These are phyloP conservation scores for Tubulanus polymorphus DNA, from an alignment of 2,888 invertebrate species.

Conservation along the genomic window DNA sequence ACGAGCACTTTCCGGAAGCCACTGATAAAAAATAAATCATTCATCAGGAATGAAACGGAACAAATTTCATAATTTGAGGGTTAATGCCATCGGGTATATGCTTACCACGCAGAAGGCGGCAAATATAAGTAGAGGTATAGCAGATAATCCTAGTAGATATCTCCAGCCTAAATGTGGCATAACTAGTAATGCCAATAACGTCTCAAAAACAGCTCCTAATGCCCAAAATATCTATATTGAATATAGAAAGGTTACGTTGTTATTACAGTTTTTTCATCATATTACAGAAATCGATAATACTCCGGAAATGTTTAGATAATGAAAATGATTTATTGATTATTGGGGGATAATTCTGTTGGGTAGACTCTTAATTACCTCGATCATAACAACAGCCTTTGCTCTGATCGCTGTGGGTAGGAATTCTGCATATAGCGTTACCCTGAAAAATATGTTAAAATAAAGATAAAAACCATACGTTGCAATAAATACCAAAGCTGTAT, in stretches of 20 bases:
- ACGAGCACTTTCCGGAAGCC: constrained; percentile 90
- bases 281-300: not conserved
- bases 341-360: too few relatives aligned
- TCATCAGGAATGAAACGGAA: not conserved
- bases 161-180: constrained; percentile 91
- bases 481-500: too few relatives aligned
- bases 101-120: constrained; percentile 55
- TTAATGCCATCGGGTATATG: not conserved
- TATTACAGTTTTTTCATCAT: not conserved
- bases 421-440: constrained; percentile 92
- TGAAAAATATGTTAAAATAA: too few relatives aligned
- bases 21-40: constrained; percentile 60
- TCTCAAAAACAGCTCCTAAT: constrained; percentile 89
- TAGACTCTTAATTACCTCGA: too few relatives aligned
- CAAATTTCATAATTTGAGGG: not conserved
- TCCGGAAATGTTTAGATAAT: too few relatives aligned
- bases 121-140: constrained; percentile 81
- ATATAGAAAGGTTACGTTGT: not conserved
- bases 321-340: too few relatives aligned
- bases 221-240: constrained; percentile 74
- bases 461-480: constrained; percentile 22
- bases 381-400: constrained; percentile 89
- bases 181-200: constrained; percentile 79
- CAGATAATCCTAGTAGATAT: constrained; percentile 87
- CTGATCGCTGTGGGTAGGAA: constrained; percentile 90